These are phyloP conservation scores for Leptarthrus brevirostris DNA, from an alignment of 2,888 invertebrate genomes.

Conservation along the genomic window DNA sequence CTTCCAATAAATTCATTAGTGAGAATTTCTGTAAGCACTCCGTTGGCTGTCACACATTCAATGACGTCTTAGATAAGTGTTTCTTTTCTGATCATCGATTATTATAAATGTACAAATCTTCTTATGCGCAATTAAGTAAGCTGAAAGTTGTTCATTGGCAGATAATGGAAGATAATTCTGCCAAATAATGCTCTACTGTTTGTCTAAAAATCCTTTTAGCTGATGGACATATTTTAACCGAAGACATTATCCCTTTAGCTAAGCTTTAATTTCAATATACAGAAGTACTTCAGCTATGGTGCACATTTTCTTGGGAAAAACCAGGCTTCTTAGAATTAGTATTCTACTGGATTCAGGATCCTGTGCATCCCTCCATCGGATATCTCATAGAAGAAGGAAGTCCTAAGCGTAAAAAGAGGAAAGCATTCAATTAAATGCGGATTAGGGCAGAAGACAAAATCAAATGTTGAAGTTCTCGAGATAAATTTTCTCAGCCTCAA, in stretches of 20 bases:
- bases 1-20: too few species aligned
- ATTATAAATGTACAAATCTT: constrained; percentile 51
- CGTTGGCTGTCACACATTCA: too few species aligned
- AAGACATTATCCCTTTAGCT: constrained; percentile 46
- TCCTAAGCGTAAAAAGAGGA: constrained; percentile 40
- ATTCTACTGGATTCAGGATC: background rate
- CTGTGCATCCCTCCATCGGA: constrained; percentile 39
- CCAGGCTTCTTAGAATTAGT: background rate
- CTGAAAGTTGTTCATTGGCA: constrained; percentile 50
- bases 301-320: constrained; percentile 4
- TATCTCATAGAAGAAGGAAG: constrained; percentile 35
- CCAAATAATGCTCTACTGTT: constrained; percentile 39
- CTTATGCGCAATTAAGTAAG: constrained; percentile 50
- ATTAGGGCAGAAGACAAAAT: constrained; percentile 49
- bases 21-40: too few species aligned
- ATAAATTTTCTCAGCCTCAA: constrained; percentile 43
- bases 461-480: constrained; percentile 46
- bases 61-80: too few species aligned
- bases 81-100: too few species aligned
- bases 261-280: constrained; percentile 48
- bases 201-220: constrained; percentile 48
- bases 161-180: constrained; percentile 49
- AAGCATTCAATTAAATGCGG: constrained; percentile 50
- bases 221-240: constrained; percentile 50
- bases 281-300: constrained; percentile 7